These are phyloP conservation scores for Crenichthys baileyi DNA, from an alignment of 2,797 vertebrate genomes.

Conservation along the genomic window DNA sequence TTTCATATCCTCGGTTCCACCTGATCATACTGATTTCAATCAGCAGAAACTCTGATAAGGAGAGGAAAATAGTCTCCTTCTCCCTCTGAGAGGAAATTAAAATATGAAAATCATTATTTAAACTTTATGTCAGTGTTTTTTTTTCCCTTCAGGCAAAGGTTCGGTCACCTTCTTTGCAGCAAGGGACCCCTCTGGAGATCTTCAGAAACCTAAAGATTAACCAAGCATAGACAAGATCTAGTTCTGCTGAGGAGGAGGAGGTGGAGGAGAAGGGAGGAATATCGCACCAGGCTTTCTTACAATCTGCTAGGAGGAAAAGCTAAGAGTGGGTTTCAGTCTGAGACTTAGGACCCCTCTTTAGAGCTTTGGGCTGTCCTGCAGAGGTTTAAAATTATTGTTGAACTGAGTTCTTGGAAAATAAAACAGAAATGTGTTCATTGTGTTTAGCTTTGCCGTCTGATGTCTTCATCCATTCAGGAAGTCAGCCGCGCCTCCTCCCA, in stretches of 20 bases:
- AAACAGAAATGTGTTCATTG: not conserved
- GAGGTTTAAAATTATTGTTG: not conserved
- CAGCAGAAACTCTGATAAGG: slow-evolving; percentile 15
- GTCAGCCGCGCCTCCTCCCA: not conserved
- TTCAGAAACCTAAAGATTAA: slow-evolving; percentile 7
- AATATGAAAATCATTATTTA: not conserved
- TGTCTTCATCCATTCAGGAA: slow-evolving; percentile 4
- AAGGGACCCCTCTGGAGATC: slow-evolving; percentile 2
- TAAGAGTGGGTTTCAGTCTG: not conserved
- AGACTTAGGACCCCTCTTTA: not conserved
- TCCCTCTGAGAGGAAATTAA: not conserved
- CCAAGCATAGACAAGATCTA: not conserved
- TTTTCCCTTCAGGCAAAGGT: slow-evolving; percentile 8
- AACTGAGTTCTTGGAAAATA: not conserved
- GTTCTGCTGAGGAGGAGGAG: not conserved
- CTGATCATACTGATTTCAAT: slow-evolving; percentile 14
- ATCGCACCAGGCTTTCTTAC: not conserved
- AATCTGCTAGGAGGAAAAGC: not conserved
- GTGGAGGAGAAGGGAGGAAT: not conserved
- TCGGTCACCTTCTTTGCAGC: slow-evolving; percentile 20
- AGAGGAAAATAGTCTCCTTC: slow-evolving; percentile 8
- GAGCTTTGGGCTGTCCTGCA: not conserved
- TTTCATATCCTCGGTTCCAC: slow-evolving; percentile 3
- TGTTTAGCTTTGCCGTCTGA: not conserved
- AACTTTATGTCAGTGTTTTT: slow-evolving; percentile 7